These are phyloP conservation scores for Hydropotes inermis DNA, from an alignment of 2,113 vertebrate species.

Conservation along the genomic window DNA sequence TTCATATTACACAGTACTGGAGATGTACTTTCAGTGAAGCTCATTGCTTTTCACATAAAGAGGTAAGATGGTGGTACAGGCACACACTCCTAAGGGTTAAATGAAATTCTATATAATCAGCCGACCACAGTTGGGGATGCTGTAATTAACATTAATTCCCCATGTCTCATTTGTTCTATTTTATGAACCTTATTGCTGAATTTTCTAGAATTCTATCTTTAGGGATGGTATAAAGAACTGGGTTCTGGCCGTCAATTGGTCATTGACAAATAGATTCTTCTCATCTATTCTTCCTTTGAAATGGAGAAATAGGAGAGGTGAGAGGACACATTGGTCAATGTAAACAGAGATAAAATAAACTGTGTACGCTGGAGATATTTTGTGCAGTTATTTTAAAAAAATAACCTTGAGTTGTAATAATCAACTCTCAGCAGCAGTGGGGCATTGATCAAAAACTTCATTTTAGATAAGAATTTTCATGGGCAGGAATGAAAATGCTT, in stretches of 20 bases:
- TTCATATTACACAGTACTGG: not conserved
- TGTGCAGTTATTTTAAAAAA: not conserved
- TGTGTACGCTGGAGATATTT: not conserved
- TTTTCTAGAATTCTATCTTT: not conserved
- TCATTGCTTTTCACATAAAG: not conserved
- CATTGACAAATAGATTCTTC: not conserved
- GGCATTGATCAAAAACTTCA: constrained; percentile 2
- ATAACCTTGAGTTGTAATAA: constrained; percentile 12
- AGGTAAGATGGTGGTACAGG: not conserved
- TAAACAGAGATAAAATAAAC: not conserved
- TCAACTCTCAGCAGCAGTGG: not conserved
- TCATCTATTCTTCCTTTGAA: constrained; percentile 21
- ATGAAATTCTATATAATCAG: not conserved
- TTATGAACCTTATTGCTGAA: not conserved
- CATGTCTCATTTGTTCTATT: not conserved
- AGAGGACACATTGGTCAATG: not conserved
- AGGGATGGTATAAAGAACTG: not conserved
- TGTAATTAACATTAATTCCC: not conserved
- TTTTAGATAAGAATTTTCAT: constrained; percentile 26
- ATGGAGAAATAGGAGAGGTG: not conserved
- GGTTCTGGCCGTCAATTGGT: not conserved
- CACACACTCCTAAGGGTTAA: not conserved
- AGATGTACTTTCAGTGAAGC: not conserved
- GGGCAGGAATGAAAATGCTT: not conserved
- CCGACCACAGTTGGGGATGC: not conserved